phyloP scores from a whole-genome alignment of 2,113 vertebrate genomes.

The Abramis brama region DNA sequence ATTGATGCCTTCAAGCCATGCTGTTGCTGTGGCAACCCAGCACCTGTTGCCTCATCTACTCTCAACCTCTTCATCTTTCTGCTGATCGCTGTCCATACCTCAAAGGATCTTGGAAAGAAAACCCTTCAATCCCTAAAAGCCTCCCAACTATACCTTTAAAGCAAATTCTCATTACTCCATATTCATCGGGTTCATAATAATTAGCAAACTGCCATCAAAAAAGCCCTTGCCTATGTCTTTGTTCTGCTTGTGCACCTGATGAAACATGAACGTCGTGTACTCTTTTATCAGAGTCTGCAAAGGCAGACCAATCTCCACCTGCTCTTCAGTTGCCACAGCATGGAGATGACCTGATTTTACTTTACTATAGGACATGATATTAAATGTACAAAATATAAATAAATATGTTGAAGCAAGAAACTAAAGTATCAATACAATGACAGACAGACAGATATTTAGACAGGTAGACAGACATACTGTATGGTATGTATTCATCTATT shows the following conservation, averaged over 20 bases:
- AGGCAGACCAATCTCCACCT: neutral
- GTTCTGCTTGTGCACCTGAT: conserved; percentile 20
- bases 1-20: neutral
- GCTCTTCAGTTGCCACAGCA: neutral
- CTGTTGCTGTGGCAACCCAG: conserved; percentile 31
- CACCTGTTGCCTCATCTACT: conserved; percentile 6
- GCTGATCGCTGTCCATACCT: neutral
- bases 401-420: neutral
- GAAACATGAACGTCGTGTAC: neutral
- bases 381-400: neutral
- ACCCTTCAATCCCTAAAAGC: conserved; percentile 12
- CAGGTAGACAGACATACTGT: too few species aligned
- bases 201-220: conserved; percentile 5
- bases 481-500: too few species aligned
- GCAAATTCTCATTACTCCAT: conserved; percentile 2
- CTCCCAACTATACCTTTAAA: neutral
- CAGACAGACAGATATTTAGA: neutral
- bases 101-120: neutral
- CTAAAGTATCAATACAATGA: neutral
- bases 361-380: neutral
- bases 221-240: neutral
- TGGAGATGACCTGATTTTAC: neutral
- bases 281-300: neutral
- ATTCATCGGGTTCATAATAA: conserved; percentile 7
- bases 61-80: neutral